Evolutionary conservation across 2,113 vertebrate species (phyloP).

Genomic region (Herpetotheres cachinnans): DNA sequence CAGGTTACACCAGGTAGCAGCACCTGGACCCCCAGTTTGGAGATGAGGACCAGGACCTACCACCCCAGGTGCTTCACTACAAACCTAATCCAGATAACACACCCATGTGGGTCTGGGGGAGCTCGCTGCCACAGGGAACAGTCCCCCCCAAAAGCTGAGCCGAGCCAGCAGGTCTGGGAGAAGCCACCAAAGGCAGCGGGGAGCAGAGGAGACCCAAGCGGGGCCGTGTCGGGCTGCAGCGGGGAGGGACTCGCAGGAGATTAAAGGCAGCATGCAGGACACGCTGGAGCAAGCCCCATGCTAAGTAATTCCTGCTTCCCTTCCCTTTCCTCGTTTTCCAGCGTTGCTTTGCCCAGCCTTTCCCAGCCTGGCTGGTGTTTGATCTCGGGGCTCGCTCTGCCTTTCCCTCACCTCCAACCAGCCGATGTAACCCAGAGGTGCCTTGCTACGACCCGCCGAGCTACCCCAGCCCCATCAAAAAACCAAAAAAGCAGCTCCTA

Average conservation of each 20-base stretch:
- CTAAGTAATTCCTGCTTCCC: conserved; percentile 51
- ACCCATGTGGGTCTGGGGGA: fast-evolving
- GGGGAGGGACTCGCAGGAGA: conserved; percentile 17
- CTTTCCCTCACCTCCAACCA: neutral
- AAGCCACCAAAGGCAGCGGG: neutral
- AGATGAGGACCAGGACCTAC: neutral
- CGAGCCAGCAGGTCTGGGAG: neutral
- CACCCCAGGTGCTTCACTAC: fast-evolving
- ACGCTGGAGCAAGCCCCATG: conserved; percentile 35
- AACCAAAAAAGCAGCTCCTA: neutral
- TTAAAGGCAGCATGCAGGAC: conserved; percentile 29
- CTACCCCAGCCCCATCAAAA: neutral
- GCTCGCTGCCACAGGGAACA: neutral
- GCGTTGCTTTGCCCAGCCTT: neutral
- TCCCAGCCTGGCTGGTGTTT: neutral
- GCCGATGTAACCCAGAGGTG: neutral
- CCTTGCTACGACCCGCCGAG: neutral
- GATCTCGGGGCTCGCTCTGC: neutral
- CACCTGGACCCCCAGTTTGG: fast-evolving
- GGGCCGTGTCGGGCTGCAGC: neutral
- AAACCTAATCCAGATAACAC: neutral
- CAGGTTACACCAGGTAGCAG: neutral
- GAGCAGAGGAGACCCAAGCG: neutral
- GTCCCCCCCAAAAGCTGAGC: neutral
- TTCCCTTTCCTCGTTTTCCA: conserved; percentile 2